Base-by-base conservation (phyloP, 2,888 invertebrate species). In the Stenurella melanura region DNA sequence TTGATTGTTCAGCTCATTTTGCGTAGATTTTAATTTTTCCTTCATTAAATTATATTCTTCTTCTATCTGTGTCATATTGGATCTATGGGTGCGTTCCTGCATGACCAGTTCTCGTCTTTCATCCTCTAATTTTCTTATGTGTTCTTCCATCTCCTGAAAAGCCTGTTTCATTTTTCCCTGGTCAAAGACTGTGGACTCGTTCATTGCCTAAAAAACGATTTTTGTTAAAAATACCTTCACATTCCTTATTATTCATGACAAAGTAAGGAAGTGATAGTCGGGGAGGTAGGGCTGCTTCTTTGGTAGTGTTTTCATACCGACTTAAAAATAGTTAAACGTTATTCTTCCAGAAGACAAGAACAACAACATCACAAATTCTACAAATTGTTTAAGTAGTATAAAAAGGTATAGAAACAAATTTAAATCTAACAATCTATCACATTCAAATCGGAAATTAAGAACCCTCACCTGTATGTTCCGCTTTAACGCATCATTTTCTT, bases 401-500 rank as follows among this genome's bases (percentile, higher is more conserved):
- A 26, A 34, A 34, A 34, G 3, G 30, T 34, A 34, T 34, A 9
- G 5, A 34, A 34, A 34, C 9, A 34, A 5, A 34, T 34, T 34
- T 34, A 68, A 72, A 67, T 12, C 34, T 30, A 26, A 26, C 4
- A 26, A 26, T 60, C 6, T 12, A 7, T 34, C 18, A 9, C 30
- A 9, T 34, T 34, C 30, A 34, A 34, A 9, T 34, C 9, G 7
- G 38, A 4, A 19, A 34, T 30, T 26, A 30, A 15, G 15, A n/a
- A 15, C 85, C 4, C 21, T 84, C 87, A 92, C 91, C 87, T 92
- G 90, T 0, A 93, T 88, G 85, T 92, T 91, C 78, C 92, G 91
- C 34, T 92, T 90, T 11, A 94, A 85, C 0, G 91, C 89, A 83
- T 93, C 91, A 56, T 92, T 90, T 86, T 94, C 94, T 82, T 91